phyloP scores from a whole-genome alignment of 2,797 vertebrate species.

The Sebastes minor region DNA sequence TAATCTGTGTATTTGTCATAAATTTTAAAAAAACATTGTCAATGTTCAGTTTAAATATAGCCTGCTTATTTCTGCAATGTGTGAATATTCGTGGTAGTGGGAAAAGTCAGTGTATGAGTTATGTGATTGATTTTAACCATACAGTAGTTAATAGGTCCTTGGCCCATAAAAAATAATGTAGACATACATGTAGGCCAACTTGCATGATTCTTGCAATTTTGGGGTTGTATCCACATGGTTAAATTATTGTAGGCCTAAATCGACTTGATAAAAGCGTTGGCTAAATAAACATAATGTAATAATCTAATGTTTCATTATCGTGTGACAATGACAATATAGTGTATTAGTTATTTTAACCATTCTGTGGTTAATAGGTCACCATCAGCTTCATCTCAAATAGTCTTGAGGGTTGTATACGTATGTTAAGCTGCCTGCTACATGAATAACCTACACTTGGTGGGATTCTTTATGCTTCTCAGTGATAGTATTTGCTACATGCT shows the following conservation, averaged over 20 bases:
- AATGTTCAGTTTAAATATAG: background rate
- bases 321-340: too few relatives aligned
- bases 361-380: background rate
- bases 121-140: background rate
- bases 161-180: too few relatives aligned
- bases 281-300: too few relatives aligned
- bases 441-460: background rate
- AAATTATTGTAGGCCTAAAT: too few relatives aligned
- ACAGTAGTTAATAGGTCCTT: background rate
- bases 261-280: too few relatives aligned
- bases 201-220: too few relatives aligned
- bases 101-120: background rate
- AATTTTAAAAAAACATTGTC: background rate
- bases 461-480: too few relatives aligned
- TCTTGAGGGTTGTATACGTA: background rate
- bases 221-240: too few relatives aligned
- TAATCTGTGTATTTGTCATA: background rate
- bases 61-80: background rate
- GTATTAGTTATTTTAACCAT: too few relatives aligned
- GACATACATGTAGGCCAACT: too few relatives aligned
- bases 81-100: background rate
- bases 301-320: too few relatives aligned
- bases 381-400: background rate
- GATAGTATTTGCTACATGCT: background rate
- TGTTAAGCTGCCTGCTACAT: background rate